phyloP scores from a whole-genome alignment of 2,113 vertebrate species.

The Callaeas wilsoni region DNA sequence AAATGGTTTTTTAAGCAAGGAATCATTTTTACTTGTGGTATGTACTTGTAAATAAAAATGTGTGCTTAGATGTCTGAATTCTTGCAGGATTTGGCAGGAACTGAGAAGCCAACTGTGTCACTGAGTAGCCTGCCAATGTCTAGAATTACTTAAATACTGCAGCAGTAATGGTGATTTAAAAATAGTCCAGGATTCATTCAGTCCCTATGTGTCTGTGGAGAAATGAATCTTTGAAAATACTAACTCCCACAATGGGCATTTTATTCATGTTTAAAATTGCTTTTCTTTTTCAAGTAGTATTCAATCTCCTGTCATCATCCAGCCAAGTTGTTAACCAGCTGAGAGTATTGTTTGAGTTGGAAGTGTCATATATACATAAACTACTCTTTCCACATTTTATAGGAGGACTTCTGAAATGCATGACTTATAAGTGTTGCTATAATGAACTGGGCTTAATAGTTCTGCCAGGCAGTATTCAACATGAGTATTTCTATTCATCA shows the following conservation, averaged over 20 bases:
- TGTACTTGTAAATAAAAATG: not conserved
- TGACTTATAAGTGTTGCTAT: not conserved
- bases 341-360: not conserved
- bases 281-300: not conserved
- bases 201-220: not conserved
- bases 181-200: constrained; percentile 11
- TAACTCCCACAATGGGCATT: not conserved
- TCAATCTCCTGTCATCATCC: not conserved
- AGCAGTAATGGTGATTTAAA: not conserved
- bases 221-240: not conserved
- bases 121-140: not conserved
- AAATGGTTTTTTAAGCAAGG: not conserved
- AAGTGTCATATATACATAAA: not conserved
- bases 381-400: not conserved
- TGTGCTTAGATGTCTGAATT: not conserved
- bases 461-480: not conserved
- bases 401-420: not conserved
- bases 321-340: not conserved
- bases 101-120: not conserved
- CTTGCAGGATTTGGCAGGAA: constrained; percentile 1
- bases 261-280: not conserved
- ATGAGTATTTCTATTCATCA: not conserved
- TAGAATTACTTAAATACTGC: not conserved
- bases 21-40: not conserved
- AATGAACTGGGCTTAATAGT: not conserved